These are phyloP conservation scores for Teleiodes luculella DNA, from an alignment of 2,888 invertebrate species.

Conservation along the genomic window DNA sequence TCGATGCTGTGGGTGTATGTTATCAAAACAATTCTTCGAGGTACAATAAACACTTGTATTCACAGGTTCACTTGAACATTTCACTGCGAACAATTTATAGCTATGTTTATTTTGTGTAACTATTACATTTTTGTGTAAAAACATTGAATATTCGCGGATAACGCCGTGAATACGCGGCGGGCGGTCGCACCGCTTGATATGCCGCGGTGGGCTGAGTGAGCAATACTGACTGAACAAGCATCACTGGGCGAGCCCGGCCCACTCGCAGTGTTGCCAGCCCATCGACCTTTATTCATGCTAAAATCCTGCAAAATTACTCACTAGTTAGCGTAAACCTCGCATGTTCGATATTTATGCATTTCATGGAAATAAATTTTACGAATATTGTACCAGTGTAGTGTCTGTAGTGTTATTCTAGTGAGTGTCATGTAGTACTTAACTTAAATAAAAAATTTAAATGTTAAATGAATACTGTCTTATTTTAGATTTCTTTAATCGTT, in stretches of 20 bases:
- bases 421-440: too few species aligned
- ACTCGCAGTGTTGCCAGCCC: background rate
- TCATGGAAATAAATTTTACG: too few species aligned
- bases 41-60: background rate
- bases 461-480: too few species aligned
- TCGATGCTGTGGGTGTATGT: background rate
- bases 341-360: too few species aligned
- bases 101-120: background rate
- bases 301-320: too few species aligned
- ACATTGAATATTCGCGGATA: background rate
- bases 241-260: background rate
- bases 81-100: background rate
- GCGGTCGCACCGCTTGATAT: background rate
- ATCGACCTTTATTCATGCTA: background rate
- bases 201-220: background rate
- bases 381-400: too few species aligned
- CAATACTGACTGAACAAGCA: too few species aligned
- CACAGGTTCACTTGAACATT: background rate
- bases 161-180: background rate
- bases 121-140: background rate
- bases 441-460: too few species aligned
- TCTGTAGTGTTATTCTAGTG: too few species aligned
- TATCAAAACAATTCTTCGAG: conserved; percentile 2
- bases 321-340: too few species aligned
- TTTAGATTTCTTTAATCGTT: too few species aligned